phyloP scores from a whole-genome alignment of 2,113 vertebrate genomes.

The Limnothrissa miodon region DNA sequence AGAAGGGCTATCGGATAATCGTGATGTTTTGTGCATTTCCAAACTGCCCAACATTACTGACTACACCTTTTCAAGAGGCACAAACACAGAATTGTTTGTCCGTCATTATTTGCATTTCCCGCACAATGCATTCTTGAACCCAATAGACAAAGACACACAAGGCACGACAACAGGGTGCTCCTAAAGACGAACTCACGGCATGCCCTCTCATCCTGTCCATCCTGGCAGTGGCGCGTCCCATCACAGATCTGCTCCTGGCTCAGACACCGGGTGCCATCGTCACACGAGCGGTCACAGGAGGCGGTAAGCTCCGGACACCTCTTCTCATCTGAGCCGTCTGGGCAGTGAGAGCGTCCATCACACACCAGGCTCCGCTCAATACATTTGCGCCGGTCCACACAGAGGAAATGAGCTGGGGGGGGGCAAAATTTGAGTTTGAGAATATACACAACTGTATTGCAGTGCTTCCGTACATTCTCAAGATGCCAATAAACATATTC shows the following conservation, averaged over 20 bases:
- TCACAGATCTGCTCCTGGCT: background rate
- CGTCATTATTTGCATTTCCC: no score
- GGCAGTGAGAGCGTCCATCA: slow-evolving; percentile 76
- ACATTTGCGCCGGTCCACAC: slow-evolving; percentile 68
- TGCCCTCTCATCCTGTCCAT: slow-evolving; percentile 10
- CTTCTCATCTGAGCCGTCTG: slow-evolving; percentile 78
- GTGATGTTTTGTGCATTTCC: no score
- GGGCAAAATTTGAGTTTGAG: background rate
- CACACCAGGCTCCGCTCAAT: slow-evolving; percentile 64
- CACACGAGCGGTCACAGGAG: slow-evolving; percentile 7
- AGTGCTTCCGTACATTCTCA: background rate
- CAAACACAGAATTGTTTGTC: no score
- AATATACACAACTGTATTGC: background rate
- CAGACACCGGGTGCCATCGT: background rate
- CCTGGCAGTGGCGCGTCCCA: background rate
- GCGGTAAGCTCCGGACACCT: slow-evolving; percentile 55
- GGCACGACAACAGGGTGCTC: background rate
- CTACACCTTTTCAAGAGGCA: no score
- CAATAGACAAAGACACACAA: no score
- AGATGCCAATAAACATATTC: no score
- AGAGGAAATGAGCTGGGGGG: slow-evolving; percentile 74
- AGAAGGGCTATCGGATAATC: no score
- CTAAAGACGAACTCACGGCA: slow-evolving; percentile 27
- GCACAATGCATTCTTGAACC: no score
- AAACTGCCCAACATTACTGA: no score